Evolutionary conservation across 2,888 invertebrate genomes (phyloP).

Genomic region (Itoplectis maculator): DNA sequence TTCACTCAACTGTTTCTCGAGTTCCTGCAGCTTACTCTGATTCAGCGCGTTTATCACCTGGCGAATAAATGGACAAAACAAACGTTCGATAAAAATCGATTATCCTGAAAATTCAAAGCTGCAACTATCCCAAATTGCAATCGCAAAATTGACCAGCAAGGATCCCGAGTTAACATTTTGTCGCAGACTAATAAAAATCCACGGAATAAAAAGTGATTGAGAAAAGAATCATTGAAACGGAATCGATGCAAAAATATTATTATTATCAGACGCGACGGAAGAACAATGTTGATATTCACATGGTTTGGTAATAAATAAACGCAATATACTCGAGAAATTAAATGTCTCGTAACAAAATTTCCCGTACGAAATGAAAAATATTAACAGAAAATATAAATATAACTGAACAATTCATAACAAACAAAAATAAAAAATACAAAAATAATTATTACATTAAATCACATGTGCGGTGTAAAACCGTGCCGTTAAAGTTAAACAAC

Average conservation of each 20-base stretch:
- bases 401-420: not conserved
- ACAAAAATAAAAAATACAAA: not conserved
- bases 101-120: not conserved
- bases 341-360: not conserved
- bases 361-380: not conserved
- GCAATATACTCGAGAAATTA: not conserved
- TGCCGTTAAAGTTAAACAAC: conserved; percentile 10
- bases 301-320: conserved; percentile 8
- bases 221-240: not conserved
- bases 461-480: not conserved
- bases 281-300: conserved; percentile 21
- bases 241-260: conserved; percentile 41
- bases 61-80: conserved; percentile 63
- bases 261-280: conserved; percentile 9
- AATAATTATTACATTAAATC: not conserved
- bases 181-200: not conserved
- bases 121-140: not conserved
- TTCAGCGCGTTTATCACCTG: conserved; percentile 85
- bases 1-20: conserved; percentile 84
- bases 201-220: not conserved
- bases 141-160: not conserved
- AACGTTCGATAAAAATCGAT: conserved; percentile 47
- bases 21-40: conserved; percentile 85
- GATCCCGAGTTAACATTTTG: not conserved
- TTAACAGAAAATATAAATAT: not conserved